Evolutionary conservation across 2,113 vertebrate genomes (phyloP), one percentile per base, ranked within the genome.

Genomic region (Bolborhynchus lineola): DNA sequence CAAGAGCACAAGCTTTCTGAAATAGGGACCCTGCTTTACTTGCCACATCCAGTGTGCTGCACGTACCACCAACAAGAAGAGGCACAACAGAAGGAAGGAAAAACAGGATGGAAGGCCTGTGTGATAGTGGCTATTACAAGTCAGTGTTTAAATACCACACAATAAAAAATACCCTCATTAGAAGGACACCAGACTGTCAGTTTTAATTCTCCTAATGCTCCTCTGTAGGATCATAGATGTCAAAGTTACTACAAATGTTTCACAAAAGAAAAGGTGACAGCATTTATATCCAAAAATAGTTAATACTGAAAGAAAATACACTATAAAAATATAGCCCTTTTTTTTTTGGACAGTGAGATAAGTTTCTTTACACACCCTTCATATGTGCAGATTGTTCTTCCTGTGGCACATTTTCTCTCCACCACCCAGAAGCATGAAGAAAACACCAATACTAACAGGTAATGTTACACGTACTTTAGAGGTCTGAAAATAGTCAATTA

Each of bases 401-500:
- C 18, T 0, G 26, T 0, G 69, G 18, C 26, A 69, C 55, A 76
- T 68, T 28, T 59, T 37, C 60, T 64, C 75, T 68, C 47, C 80
- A 74, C 41, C 46, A 65, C 1, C 2, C 49, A 60, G 29, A 57
- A 72, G 4, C 37, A 69, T 3, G 7, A 82, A 33, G 11, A 55
- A 85, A 90, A 31, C 25, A n/a, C 20, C 20, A 26, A 3, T 2
- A 16, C 29, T 13, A 55, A 20, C 62, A 44, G 9, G 10, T 16
- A 13, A 31, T 9, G 23, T 1, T 8, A 14, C 1, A 7, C 1
- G 4, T 1, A 17, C 35, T 59, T 50, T 0, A 75, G 2, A 47
- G 44, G 44, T 17, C 8, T 11, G 11, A 65, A 74, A 83, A 44
- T 1, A 37, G 33, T 4, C 18, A 31, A 88, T 60, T 11, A 21